Percentiles rank a stretch among this genome's conserved stretches.
Conservation (phyloP, 2,113 vertebrate species). For the Epinephelus cyanopodus region DNA sequence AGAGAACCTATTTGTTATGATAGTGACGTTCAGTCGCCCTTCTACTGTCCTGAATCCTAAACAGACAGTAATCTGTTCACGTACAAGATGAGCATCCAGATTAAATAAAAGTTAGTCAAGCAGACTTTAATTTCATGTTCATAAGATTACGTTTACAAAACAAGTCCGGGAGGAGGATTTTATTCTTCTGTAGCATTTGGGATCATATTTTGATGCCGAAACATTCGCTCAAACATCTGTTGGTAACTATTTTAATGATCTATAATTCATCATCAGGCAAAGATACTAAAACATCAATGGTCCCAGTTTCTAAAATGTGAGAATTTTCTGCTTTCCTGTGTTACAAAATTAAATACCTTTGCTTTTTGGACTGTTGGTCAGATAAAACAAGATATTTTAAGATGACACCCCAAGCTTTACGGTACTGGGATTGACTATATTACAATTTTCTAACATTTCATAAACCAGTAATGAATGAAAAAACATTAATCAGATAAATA, state of each 20-base stretch:
- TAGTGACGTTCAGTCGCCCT: conserved; percentile 18
- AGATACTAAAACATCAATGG: not conserved
- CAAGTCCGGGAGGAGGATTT: not conserved
- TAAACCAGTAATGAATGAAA: too few species aligned
- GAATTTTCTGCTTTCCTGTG: too few species aligned
- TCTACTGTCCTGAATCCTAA: not conserved
- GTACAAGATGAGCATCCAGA: not conserved
- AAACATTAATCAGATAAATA: too few species aligned
- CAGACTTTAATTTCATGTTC: not conserved
- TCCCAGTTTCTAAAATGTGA: too few species aligned
- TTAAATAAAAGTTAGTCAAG: not conserved
- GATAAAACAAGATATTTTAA: not conserved
- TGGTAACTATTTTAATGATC: too few species aligned
- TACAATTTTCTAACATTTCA: too few species aligned
- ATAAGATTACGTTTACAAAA: not conserved
- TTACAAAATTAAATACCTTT: too few species aligned
- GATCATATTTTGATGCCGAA: too few species aligned
- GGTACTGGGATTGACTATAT: not conserved
- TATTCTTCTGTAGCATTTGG: too few species aligned
- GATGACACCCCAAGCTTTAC: not conserved
- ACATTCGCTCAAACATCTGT: too few species aligned
- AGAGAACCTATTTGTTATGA: conserved; percentile 39
- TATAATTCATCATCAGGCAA: too few species aligned
- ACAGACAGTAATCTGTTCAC: conserved; percentile 10
- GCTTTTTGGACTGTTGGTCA: not conserved